phyloP scores from a whole-genome alignment of 1,140 invertebrate genomes.

The Cotesia chilonis region DNA sequence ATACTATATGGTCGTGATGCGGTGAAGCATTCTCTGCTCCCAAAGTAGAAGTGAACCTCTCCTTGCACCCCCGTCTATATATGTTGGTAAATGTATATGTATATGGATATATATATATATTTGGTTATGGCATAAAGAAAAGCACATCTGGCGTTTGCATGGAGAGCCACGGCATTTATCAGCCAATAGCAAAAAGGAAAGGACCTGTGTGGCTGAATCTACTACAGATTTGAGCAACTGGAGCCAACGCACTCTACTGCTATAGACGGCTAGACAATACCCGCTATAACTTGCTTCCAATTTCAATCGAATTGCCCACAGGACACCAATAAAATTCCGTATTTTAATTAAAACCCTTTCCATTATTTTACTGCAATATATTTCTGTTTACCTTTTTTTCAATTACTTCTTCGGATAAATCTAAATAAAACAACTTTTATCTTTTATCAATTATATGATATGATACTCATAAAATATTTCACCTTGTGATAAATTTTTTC shows the following conservation, averaged over 20 bases:
- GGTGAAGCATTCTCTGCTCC: too few relatives aligned
- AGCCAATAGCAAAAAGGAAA: constrained; percentile 33
- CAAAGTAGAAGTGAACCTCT: too few relatives aligned
- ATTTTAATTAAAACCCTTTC: constrained; percentile 31
- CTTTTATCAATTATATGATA: neutral
- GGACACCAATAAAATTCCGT: constrained; percentile 20
- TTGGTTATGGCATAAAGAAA: constrained; percentile 42
- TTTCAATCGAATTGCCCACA: constrained; percentile 31
- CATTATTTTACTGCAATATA: constrained; percentile 9
- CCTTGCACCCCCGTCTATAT: too few relatives aligned
- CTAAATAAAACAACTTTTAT: neutral
- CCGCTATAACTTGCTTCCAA: constrained; percentile 30
- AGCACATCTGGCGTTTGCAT: constrained; percentile 43
- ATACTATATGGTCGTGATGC: too few relatives aligned
- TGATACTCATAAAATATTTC: neutral
- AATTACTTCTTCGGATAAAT: neutral
- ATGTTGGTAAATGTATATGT: too few relatives aligned
- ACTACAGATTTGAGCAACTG: constrained; percentile 30
- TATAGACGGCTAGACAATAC: constrained; percentile 34
- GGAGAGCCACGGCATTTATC: constrained; percentile 31
- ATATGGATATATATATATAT: too few relatives aligned
- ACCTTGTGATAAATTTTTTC: too few relatives aligned
- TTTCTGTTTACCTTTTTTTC: neutral
- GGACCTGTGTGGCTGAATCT: neutral
- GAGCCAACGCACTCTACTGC: constrained; percentile 30